These are phyloP conservation scores for Enteromius trimaculatus DNA, from an alignment of 2,797 vertebrate genomes.

Conservation along the genomic window DNA sequence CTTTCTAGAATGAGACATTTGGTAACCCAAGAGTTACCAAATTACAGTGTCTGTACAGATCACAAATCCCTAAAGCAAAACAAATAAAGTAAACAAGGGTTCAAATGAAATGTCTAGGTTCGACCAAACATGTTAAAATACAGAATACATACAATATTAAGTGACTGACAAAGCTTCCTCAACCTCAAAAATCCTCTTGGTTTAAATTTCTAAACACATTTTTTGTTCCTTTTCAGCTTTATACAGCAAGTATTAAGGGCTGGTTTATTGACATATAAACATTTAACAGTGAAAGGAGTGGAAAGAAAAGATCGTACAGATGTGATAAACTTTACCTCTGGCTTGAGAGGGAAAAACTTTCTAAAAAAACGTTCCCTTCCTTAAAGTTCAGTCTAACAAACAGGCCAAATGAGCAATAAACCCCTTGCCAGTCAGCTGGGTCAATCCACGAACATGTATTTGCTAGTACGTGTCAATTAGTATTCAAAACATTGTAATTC, in stretches of 20 bases:
- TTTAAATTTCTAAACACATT: neutral
- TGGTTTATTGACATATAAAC: too few relatives aligned
- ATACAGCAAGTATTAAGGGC: neutral
- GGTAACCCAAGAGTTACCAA: neutral
- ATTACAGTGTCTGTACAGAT: slow-evolving; percentile 10
- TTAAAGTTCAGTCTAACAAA: neutral
- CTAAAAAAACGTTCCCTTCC: slow-evolving; percentile 44
- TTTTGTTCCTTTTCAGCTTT: neutral
- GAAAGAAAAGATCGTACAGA: neutral
- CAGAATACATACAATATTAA: slow-evolving; percentile 20
- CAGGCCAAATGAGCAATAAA: slow-evolving; percentile 3
- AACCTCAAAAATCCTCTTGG: neutral
- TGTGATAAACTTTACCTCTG: neutral
- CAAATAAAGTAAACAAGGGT: neutral
- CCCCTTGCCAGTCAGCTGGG: slow-evolving; percentile 13
- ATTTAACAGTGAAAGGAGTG: neutral
- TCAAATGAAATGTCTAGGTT: neutral
- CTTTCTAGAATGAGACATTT: slow-evolving; percentile 26
- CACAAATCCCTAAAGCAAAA: neutral
- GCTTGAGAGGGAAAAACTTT: neutral
- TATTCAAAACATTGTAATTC: slow-evolving; percentile 8
- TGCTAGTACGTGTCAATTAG: slow-evolving; percentile 33
- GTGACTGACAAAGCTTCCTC: neutral
- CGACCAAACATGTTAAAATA: slow-evolving; percentile 51
- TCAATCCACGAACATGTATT: slow-evolving; percentile 28